These are phyloP conservation scores for Girardinus metallicus DNA, from an alignment of 2,797 vertebrate genomes.

Conservation along the genomic window DNA sequence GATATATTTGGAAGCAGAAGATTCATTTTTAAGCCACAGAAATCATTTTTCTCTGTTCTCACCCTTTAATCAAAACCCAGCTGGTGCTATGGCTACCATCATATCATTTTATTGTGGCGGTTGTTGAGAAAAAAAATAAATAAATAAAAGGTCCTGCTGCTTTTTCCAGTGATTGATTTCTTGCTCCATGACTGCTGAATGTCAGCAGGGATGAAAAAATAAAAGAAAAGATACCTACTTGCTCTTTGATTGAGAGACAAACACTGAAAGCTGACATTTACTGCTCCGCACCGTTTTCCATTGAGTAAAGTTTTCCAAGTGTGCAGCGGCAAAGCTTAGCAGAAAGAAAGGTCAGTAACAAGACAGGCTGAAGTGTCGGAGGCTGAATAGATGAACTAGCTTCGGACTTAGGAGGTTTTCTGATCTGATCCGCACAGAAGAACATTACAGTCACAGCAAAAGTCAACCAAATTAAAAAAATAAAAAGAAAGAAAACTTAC, in stretches of 20 bases:
- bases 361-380: slow-evolving; percentile 4
- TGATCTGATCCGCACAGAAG: background rate
- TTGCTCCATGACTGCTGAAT: slow-evolving; percentile 33
- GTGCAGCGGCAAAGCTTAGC: slow-evolving; percentile 27
- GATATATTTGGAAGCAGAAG: slow-evolving; percentile 5
- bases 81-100: slow-evolving; percentile 3
- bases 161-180: slow-evolving; percentile 24
- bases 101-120: slow-evolving; percentile 16
- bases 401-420: background rate
- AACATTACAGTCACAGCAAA: background rate
- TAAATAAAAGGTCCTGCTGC: background rate
- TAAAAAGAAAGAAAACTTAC: background rate
- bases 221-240: slow-evolving; percentile 1
- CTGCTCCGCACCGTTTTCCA: slow-evolving; percentile 4
- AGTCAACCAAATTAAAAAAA: background rate
- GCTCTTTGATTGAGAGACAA: slow-evolving; percentile 28
- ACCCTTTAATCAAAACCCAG: slow-evolving; percentile 19
- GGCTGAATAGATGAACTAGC: background rate
- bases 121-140: background rate
- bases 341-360: background rate
- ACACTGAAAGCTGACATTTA: slow-evolving; percentile 33
- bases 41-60: background rate
- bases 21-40: background rate
- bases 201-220: slow-evolving; percentile 4
- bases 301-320: slow-evolving; percentile 18